Percentiles rank a stretch among this genome's conserved stretches.
Conservation (phyloP, 1,140 invertebrate species). For the Bombyx mandarina region DNA sequence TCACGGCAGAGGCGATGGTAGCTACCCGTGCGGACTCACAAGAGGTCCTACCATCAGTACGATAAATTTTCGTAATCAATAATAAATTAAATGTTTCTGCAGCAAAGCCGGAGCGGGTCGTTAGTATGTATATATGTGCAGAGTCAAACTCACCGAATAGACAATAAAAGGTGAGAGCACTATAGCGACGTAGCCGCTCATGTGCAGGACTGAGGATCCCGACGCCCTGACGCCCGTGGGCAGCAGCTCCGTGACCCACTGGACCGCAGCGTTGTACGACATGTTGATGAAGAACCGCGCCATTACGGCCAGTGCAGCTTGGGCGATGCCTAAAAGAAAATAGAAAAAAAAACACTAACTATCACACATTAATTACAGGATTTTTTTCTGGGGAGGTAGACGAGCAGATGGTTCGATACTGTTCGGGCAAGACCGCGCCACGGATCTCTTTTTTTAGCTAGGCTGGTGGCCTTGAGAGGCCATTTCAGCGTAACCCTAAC, state of each 20-base stretch:
- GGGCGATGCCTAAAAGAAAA: slow-evolving; percentile 30
- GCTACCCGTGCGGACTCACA: too few relatives aligned
- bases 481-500: too few relatives aligned
- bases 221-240: slow-evolving; percentile 78
- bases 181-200: slow-evolving; percentile 67
- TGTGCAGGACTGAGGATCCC: slow-evolving; percentile 74
- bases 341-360: background rate
- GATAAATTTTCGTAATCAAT: too few relatives aligned
- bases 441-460: too few relatives aligned
- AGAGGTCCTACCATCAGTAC: too few relatives aligned
- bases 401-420: background rate
- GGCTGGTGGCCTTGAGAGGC: too few relatives aligned
- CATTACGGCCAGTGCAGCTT: slow-evolving; percentile 45
- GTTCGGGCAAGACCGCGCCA: too few relatives aligned
- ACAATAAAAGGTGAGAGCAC: slow-evolving; percentile 53
- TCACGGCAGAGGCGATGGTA: too few relatives aligned
- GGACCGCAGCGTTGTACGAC: slow-evolving; percentile 54
- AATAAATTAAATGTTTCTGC: too few relatives aligned
- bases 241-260: slow-evolving; percentile 56
- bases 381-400: background rate
- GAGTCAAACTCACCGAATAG: slow-evolving; percentile 31
- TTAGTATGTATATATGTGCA: too few relatives aligned
- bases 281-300: slow-evolving; percentile 58
- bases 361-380: too few relatives aligned
- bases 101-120: too few relatives aligned